Evolutionary conservation across 2,888 invertebrate genomes (phyloP).

Genomic region (Callyntrura guangdongensis): DNA sequence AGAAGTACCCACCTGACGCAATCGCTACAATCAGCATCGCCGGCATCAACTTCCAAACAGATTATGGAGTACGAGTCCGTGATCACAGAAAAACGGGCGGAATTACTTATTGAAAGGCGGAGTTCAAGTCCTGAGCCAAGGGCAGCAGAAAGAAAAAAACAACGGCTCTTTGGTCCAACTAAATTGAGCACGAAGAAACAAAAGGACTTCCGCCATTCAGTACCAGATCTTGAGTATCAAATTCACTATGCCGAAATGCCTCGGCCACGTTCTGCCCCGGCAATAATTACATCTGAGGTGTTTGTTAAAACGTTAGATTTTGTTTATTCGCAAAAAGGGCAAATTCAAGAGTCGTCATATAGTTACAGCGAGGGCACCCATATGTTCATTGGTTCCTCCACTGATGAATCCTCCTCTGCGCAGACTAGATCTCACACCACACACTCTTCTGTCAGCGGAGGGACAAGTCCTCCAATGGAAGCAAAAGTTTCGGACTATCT

Average conservation of each 20-base stretch:
- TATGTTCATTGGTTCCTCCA: constrained; percentile 77
- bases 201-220: constrained; percentile 81
- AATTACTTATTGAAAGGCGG: constrained; percentile 38
- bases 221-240: constrained; percentile 84
- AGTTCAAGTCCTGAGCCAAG: constrained; percentile 67
- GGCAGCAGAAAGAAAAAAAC: constrained; percentile 73
- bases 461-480: constrained; percentile 61
- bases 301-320: constrained; percentile 84
- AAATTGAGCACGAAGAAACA: constrained; percentile 82
- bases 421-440: constrained; percentile 70
- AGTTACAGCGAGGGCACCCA: constrained; percentile 65
- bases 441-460: constrained; percentile 70
- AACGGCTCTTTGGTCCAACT: constrained; percentile 82
- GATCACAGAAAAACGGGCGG: constrained; percentile 4
- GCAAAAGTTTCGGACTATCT: constrained; percentile 50
- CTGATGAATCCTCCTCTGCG: constrained; percentile 75
- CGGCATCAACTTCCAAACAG: constrained; percentile 53
- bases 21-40: not conserved
- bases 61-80: constrained; percentile 40
- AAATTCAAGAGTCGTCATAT: constrained; percentile 72
- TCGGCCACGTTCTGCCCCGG: constrained; percentile 84
- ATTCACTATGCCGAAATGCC: constrained; percentile 83
- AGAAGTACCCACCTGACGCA: constrained; percentile 11
- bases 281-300: constrained; percentile 84
- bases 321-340: constrained; percentile 80